phyloP scores from a whole-genome alignment of 1,140 invertebrate species.

The Ips typographus region DNA sequence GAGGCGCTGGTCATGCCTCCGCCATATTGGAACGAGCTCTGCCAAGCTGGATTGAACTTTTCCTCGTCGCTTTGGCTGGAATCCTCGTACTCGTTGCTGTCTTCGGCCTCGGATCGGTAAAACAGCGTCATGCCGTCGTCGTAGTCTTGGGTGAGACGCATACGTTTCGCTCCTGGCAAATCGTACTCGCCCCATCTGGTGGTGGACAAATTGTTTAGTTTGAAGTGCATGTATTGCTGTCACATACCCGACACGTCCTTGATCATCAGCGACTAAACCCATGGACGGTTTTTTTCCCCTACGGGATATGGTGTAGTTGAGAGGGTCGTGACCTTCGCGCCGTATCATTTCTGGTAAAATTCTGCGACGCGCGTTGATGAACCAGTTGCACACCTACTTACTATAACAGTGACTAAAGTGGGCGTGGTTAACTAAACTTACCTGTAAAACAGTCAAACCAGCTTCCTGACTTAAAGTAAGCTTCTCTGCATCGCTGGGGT shows the following conservation, averaged over 20 bases:
- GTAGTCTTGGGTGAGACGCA: constrained; percentile 58
- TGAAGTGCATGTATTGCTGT: not conserved
- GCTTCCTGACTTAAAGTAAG: constrained; percentile 79
- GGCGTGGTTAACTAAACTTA: not conserved
- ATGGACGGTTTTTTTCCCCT: constrained; percentile 70
- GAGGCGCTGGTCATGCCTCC: constrained; percentile 44
- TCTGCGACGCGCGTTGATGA: constrained; percentile 89
- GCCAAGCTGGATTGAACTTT: constrained; percentile 61
- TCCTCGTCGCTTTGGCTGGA: constrained; percentile 66
- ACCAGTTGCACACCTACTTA: constrained; percentile 86
- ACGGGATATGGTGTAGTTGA: constrained; percentile 88
- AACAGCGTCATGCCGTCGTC: constrained; percentile 60
- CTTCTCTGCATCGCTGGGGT: constrained; percentile 92
- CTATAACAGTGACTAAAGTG: not conserved
- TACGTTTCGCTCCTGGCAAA: constrained; percentile 34
- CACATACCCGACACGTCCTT: constrained; percentile 43
- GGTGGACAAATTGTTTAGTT: no score
- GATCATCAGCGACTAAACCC: constrained; percentile 43
- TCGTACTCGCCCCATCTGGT: constrained; percentile 40
- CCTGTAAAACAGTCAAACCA: constrained; percentile 77
- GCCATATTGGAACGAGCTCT: constrained; percentile 62
- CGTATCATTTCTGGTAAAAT: constrained; percentile 91
- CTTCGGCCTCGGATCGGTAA: constrained; percentile 62
- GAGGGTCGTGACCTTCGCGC: constrained; percentile 86
- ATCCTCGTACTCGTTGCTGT: constrained; percentile 62